Percentiles rank a stretch among this genome's conserved stretches.
Conservation (phyloP, 2,888 invertebrate genomes). For the Miltochrista miniata region DNA sequence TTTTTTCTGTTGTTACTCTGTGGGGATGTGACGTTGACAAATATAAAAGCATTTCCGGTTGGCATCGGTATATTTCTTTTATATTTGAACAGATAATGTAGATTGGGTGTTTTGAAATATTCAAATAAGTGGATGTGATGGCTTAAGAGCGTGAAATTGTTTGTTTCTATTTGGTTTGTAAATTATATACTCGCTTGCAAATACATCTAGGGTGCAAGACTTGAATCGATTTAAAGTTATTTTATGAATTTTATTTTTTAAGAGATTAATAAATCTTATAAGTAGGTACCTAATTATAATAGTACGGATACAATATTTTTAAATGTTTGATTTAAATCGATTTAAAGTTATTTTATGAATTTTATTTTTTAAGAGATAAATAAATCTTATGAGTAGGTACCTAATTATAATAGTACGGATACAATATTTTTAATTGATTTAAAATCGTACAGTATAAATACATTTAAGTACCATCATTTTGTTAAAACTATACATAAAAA, state of each 20-base stretch:
- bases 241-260: no score
- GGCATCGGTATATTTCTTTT: slow-evolving; percentile 62
- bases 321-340: background rate
- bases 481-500: no score
- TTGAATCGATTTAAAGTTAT: background rate
- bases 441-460: no score
- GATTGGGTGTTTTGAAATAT: slow-evolving; percentile 61
- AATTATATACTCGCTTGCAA: background rate
- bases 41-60: slow-evolving; percentile 78
- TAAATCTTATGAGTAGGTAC: no score
- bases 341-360: background rate
- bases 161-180: slow-evolving; percentile 18
- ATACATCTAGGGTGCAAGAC: background rate
- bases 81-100: slow-evolving; percentile 75
- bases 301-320: no score
- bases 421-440: no score
- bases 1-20: slow-evolving; percentile 57
- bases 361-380: no score
- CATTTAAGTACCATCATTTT: no score
- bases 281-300: no score
- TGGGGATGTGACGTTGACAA: slow-evolving; percentile 79
- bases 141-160: slow-evolving; percentile 32
- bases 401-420: no score
- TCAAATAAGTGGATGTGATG: slow-evolving; percentile 41
- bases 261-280: no score